Evolutionary conservation across 2,797 vertebrate genomes (phyloP).

Genomic region (Characodon lateralis): DNA sequence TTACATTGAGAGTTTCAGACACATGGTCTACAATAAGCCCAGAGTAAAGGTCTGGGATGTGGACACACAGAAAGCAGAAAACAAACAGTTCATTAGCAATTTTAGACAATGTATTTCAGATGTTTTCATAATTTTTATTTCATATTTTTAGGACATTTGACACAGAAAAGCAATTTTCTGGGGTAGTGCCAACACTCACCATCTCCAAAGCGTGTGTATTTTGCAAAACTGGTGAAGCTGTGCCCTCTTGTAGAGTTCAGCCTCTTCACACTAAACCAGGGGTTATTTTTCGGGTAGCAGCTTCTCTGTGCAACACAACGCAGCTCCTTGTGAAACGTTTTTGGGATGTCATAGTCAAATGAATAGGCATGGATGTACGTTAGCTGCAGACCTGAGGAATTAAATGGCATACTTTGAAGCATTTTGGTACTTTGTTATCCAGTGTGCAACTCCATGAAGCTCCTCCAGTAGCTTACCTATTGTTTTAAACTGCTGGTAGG

Average conservation of each 20-base stretch:
- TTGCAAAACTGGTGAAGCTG: constrained; percentile 54
- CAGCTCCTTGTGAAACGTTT: constrained; percentile 39
- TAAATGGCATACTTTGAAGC: not conserved
- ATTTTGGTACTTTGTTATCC: accelerated
- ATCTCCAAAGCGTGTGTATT: constrained; percentile 57
- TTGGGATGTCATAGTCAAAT: constrained; percentile 32
- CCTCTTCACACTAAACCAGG: constrained; percentile 15
- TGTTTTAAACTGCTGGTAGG: constrained; percentile 36
- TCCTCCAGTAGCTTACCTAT: constrained; percentile 48
- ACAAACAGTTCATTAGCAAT: not conserved
- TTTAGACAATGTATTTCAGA: not conserved
- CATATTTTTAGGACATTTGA: not conserved
- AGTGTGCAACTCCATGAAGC: too few species aligned
- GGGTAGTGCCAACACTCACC: constrained; percentile 41
- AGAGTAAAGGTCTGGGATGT: constrained; percentile 62
- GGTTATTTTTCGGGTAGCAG: constrained; percentile 32
- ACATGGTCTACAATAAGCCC: constrained; percentile 38
- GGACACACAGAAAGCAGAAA: constrained; percentile 5
- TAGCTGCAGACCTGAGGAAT: constrained; percentile 58
- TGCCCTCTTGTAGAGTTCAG: constrained; percentile 29
- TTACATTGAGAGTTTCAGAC: constrained; percentile 30
- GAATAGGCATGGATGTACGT: constrained; percentile 58
- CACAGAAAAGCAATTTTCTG: not conserved
- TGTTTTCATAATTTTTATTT: not conserved
- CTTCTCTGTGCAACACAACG: constrained; percentile 35